Evolutionary conservation across 2,113 vertebrate species (phyloP), one percentile per base, ranked within the genome.

Genomic region (Stercorarius parasiticus): DNA sequence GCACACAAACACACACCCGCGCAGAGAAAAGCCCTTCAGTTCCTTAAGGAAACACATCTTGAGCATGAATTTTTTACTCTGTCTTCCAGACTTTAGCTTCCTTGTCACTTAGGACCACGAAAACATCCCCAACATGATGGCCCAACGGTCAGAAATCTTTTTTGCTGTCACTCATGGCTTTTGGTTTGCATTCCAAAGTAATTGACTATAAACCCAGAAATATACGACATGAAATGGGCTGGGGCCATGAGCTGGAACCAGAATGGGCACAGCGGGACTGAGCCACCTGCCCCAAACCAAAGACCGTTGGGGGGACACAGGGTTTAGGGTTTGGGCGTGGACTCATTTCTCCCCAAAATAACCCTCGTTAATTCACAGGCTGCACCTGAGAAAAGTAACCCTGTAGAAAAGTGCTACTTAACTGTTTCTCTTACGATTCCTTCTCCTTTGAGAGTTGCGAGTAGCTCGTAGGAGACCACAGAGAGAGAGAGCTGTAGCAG

Each of bases 401-500:
- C 43, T 34, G 29, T 21, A 73, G 50, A 42, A 82, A 86, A 32
- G 12, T 11, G 17, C 15, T 56, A 70, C 77, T 52, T 90, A 74
- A 66, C 40, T 69, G 23, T 21, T 11, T 88, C 22, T 86, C 61
- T 67, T 43, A 11, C 1, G 3, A 69, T 30, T 34, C 40, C 12
- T 45, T 78, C n/a, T 77, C 19, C 43, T 43, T n/a, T 6, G 3
- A 55, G 23, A 36, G 3, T 18, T 4, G 8, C 0, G 3, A 79
- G 47, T 5, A 50, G 65, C 38, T 76, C 0, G 0, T 4, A 5
- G 8, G 6, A 64, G 73, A 56, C 82, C 26, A 20, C 9, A 0
- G 10, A 6, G 59, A 49, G 13, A 47, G n/a, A 4, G n/a, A 76
- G 47, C 61, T 78, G 47, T 77, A 26, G n/a, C 27, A 49, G 40